Conservation (phyloP, 2,888 invertebrate genomes). For the Poecilobothrus nobilitatus region DNA sequence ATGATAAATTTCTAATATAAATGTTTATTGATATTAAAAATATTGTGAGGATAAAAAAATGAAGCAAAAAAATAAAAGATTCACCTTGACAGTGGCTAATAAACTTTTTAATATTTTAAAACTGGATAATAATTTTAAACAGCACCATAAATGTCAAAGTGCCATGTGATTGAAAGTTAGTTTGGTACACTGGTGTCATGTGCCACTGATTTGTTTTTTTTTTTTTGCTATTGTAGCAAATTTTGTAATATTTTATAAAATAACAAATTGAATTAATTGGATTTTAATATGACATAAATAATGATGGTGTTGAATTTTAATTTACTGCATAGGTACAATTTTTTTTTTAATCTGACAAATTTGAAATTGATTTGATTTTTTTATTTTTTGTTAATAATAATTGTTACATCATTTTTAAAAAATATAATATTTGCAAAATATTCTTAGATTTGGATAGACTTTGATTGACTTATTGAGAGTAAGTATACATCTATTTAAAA, state of each 20-base stretch:
- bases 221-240: too few species aligned
- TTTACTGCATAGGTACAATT: neutral
- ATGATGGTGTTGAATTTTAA: neutral
- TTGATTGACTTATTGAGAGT: too few species aligned
- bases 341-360: neutral
- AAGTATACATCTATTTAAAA: too few species aligned
- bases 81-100: slow-evolving; percentile 4
- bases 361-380: too few species aligned
- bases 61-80: neutral
- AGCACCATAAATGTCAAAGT: neutral
- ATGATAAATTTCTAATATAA: too few species aligned
- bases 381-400: too few species aligned
- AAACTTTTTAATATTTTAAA: neutral
- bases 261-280: slow-evolving; percentile 2
- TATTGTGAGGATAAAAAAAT: too few species aligned
- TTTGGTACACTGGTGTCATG: neutral
- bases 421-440: too few species aligned
- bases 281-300: neutral
- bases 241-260: neutral
- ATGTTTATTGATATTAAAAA: too few species aligned
- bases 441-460: too few species aligned
- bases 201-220: neutral
- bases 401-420: too few species aligned
- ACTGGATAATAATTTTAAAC: neutral
- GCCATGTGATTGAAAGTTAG: neutral